These are phyloP conservation scores for Gisinianus flammeolus DNA, from an alignment of 2,888 invertebrate species.

Conservation along the genomic window DNA sequence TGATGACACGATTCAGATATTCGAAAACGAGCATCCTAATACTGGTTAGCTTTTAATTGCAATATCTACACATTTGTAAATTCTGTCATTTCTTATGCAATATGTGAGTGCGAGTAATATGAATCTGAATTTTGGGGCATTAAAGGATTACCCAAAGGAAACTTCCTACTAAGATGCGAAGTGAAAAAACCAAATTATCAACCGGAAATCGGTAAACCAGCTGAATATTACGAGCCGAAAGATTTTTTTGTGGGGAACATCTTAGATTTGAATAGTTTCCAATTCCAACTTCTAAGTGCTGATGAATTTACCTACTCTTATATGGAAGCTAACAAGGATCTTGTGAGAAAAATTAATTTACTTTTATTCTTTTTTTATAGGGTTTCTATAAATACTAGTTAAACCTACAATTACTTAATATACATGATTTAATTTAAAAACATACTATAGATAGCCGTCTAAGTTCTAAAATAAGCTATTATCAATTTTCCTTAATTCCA, in stretches of 20 bases:
- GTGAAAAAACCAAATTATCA: constrained; percentile 77
- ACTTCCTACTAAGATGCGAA: constrained; percentile 65
- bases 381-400: too few species aligned
- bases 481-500: too few species aligned
- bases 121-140: background rate
- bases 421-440: too few species aligned
- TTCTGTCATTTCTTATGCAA: too few species aligned
- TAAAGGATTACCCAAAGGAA: constrained; percentile 63
- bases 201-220: constrained; percentile 72
- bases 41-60: constrained; percentile 65
- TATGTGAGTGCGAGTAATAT: background rate
- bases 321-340: constrained; percentile 78
- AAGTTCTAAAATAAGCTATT: too few species aligned
- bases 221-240: constrained; percentile 75
- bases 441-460: background rate
- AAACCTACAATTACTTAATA: too few species aligned
- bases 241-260: constrained; percentile 86
- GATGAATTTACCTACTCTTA: constrained; percentile 87
- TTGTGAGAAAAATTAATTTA: constrained; percentile 65
- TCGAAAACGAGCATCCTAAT: constrained; percentile 76
- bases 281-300: constrained; percentile 78
- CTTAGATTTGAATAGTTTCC: constrained; percentile 76
- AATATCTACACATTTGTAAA: background rate
- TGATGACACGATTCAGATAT: constrained; percentile 84
- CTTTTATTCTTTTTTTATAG: constrained; percentile 6